A percentile compares a stretch with the other conserved stretches of the same genome.
phyloP scores from a whole-genome alignment of 2,797 vertebrate genomes.

The Acrossocheilus wenchowensis region DNA sequence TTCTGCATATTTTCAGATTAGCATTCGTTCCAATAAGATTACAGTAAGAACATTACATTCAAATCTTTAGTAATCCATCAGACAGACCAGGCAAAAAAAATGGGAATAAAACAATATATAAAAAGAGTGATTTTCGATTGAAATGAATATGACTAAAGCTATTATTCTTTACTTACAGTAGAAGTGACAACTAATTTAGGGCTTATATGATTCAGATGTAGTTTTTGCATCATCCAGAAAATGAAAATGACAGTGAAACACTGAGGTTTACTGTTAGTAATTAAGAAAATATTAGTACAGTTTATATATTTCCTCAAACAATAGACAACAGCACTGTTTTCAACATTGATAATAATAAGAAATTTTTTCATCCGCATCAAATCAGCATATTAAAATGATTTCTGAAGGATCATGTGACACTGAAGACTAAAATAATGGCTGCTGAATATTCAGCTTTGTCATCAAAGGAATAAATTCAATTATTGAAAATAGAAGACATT shows the following conservation, averaged over 20 bases:
- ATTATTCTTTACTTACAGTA: background rate
- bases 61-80: conserved; percentile 45
- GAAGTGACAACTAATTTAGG: background rate
- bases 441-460: background rate
- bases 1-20: conserved; percentile 46
- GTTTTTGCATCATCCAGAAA: background rate
- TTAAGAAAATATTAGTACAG: background rate
- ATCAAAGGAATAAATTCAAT: background rate
- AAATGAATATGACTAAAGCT: background rate
- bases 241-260: background rate
- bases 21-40: conserved; percentile 49
- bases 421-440: background rate
- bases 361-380: background rate
- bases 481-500: no score
- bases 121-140: background rate
- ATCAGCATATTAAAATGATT: background rate
- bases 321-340: background rate
- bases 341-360: background rate
- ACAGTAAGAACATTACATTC: conserved; percentile 54
- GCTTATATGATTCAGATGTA: background rate
- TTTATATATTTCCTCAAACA: background rate
- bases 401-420: background rate
- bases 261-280: background rate
- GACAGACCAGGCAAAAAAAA: conserved; percentile 21
- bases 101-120: background rate